Conservation (phyloP, 2,113 vertebrate species). For the Odontesthes bonariensis region DNA sequence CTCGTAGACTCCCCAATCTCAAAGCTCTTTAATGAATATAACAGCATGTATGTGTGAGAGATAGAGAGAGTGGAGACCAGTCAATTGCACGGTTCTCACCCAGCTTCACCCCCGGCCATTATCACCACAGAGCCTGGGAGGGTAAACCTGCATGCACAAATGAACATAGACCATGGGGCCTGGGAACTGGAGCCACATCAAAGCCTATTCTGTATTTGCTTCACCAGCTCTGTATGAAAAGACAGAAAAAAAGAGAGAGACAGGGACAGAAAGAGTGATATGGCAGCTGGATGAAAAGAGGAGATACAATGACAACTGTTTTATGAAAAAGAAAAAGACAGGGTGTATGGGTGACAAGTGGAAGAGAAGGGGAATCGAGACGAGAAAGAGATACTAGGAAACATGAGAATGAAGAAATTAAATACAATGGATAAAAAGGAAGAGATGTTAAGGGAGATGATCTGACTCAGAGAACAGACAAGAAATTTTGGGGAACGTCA, state of each 20-base stretch:
- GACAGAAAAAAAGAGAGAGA: constrained; percentile 12
- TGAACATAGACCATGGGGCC: constrained; percentile 35
- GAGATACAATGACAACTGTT: constrained; percentile 26
- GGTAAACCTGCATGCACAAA: constrained; percentile 38
- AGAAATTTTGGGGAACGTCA: constrained; percentile 5
- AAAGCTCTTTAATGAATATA: constrained; percentile 46
- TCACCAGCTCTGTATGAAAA: constrained; percentile 36
- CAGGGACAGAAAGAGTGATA: constrained; percentile 1
- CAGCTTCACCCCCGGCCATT: constrained; percentile 30
- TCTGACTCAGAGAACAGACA: constrained; percentile 22
- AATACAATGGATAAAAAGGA: constrained; percentile 10
- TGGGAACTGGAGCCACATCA: constrained; percentile 63
- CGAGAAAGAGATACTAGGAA: constrained; percentile 16
- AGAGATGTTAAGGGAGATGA: constrained; percentile 9
- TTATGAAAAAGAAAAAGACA: constrained; percentile 26
- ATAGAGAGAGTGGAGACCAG: constrained; percentile 3
- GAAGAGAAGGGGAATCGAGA: not conserved
- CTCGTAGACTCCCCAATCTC: constrained; percentile 28
- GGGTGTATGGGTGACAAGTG: not conserved
- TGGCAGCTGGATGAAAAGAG: constrained; percentile 18
- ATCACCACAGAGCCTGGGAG: constrained; percentile 35
- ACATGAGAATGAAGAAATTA: constrained; percentile 27
- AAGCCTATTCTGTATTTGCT: constrained; percentile 49
- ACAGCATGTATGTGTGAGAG: not conserved
- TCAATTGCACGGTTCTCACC: constrained; percentile 10